Evolutionary conservation across 37 sponge, comb jelly and placozoan species (phyloP).

Genomic region (Corticium candelabrum): DNA sequence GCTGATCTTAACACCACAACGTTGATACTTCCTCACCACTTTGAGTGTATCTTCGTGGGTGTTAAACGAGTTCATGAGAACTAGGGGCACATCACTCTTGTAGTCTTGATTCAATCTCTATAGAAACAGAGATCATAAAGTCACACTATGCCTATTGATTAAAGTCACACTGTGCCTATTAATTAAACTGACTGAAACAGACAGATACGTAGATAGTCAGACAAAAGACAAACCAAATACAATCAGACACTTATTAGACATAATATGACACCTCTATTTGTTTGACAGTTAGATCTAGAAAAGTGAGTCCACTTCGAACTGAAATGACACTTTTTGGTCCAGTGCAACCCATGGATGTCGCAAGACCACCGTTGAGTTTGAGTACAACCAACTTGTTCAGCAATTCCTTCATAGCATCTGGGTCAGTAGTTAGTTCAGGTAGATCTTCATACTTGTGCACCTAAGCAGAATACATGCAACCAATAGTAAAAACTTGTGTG

Average conservation of each 20-base stretch:
- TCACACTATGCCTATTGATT: slow-evolving; percentile 6
- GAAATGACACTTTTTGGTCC: slow-evolving; percentile 92
- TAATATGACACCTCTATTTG: slow-evolving; percentile 76
- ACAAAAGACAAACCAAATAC: neutral
- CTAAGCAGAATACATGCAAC: too few relatives aligned
- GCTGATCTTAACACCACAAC: slow-evolving; percentile 54
- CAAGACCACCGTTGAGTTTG: slow-evolving; percentile 94
- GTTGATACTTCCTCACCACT: slow-evolving; percentile 67
- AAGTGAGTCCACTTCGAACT: slow-evolving; percentile 77
- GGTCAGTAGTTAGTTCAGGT: neutral
- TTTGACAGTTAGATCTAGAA: slow-evolving; percentile 78
- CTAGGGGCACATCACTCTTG: slow-evolving; percentile 70
- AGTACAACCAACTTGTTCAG: slow-evolving; percentile 89
- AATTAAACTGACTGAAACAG: neutral
- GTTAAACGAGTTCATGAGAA: slow-evolving; percentile 97
- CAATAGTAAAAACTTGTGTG: too few relatives aligned
- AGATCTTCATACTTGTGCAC: too few relatives aligned
- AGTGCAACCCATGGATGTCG: slow-evolving; percentile 89
- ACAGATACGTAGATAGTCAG: neutral
- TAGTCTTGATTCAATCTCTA: slow-evolving; percentile 76
- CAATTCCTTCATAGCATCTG: slow-evolving; percentile 21
- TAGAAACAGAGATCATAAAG: neutral
- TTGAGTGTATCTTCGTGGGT: slow-evolving; percentile 81
- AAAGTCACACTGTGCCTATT: neutral
- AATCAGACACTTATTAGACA: neutral